A percentile compares a stretch with the other conserved stretches of the same genome.
Conservation (phyloP, 1,140 invertebrate species). For the Chrysoperla carnea region DNA sequence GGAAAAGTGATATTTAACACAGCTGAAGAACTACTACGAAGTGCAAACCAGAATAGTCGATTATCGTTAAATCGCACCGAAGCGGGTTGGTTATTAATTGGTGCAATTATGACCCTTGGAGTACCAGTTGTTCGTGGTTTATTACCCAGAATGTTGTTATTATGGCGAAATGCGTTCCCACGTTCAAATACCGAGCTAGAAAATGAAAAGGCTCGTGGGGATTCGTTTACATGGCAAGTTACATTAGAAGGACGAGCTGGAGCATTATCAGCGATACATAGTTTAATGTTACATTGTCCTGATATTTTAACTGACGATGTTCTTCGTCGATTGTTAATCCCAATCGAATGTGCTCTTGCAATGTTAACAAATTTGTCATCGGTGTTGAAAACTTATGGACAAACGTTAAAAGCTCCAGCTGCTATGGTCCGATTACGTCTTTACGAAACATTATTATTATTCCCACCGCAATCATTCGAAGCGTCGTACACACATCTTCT, state of each 20-base stretch:
- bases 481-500: constrained; percentile 71
- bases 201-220: constrained; percentile 90
- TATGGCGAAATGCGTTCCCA: constrained; percentile 98
- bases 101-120: constrained; percentile 88
- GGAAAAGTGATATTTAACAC: constrained; percentile 95
- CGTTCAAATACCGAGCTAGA: constrained; percentile 89
- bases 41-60: constrained; percentile 92
- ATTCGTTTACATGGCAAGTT: constrained; percentile 98
- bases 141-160: constrained; percentile 76
- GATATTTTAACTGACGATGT: constrained; percentile 86
- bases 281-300: constrained; percentile 78
- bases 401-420: constrained; percentile 81
- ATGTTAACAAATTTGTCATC: constrained; percentile 78
- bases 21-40: constrained; percentile 89
- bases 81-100: constrained; percentile 94
- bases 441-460: constrained; percentile 72
- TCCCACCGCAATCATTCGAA: constrained; percentile 73
- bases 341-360: constrained; percentile 84
- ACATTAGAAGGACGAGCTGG: constrained; percentile 92
- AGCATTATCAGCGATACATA: constrained; percentile 87
- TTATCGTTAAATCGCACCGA: constrained; percentile 88
- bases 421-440: constrained; percentile 82
- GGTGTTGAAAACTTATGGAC: constrained; percentile 83
- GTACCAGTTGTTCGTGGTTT: constrained; percentile 76
- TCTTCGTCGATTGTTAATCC: constrained; percentile 61